phyloP scores from a whole-genome alignment of 2,797 vertebrate genomes.

The Onychomys arenicola region DNA sequence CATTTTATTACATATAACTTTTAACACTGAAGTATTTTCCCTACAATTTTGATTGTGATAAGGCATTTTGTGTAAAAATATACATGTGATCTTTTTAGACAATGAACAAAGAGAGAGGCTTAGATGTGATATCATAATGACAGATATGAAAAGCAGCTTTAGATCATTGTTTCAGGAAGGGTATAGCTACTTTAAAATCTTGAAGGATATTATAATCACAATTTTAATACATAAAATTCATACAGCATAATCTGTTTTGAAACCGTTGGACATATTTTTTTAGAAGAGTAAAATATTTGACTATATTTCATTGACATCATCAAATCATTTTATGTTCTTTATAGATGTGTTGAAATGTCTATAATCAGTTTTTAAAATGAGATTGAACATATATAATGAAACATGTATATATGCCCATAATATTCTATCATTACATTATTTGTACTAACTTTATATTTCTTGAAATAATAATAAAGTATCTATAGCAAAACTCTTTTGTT shows the following conservation, averaged over 20 bases:
- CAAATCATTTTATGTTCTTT: not conserved
- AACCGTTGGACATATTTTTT: not conserved
- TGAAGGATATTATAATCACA: not conserved
- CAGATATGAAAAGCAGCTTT: not conserved
- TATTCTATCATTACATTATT: not conserved
- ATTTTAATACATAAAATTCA: not conserved
- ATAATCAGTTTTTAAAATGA: not conserved
- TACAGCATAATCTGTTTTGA: not conserved
- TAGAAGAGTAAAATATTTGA: not conserved
- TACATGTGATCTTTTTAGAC: not conserved
- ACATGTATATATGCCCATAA: not conserved
- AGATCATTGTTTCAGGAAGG: not conserved
- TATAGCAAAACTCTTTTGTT: conserved; percentile 52
- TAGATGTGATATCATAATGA: not conserved
- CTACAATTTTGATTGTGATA: not conserved
- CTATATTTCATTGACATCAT: not conserved
- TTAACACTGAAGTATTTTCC: not conserved
- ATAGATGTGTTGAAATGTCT: not conserved
- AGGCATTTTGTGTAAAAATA: not conserved
- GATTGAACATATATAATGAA: not conserved
- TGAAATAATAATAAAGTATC: not conserved
- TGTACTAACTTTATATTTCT: conserved; percentile 17
- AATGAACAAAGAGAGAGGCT: not conserved
- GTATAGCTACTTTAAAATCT: not conserved
- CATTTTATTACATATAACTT: not conserved